Evolutionary conservation across 2,888 invertebrate species (phyloP), one percentile per base, ranked within the genome.

Genomic region (Platycnemis pennipes): DNA sequence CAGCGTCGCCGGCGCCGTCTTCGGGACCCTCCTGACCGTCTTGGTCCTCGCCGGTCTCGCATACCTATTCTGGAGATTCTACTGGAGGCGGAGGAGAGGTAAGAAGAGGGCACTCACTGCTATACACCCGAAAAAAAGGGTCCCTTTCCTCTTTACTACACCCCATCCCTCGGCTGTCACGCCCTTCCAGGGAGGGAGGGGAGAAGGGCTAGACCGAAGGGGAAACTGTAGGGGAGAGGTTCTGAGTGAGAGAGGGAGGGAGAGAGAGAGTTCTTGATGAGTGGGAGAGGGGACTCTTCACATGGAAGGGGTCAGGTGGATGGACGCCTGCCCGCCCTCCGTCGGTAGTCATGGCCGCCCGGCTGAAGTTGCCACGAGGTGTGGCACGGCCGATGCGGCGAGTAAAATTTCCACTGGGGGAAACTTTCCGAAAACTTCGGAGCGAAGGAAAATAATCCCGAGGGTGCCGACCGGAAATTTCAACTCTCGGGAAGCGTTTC

Each of bases 1-100:
- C 95, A 98, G 98, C 96, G 97, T 98, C 95, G 98, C 98, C 94
- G 97, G 98, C 94, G 97, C 98, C 95, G 98, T 98, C 95, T 97
- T 98, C 95, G 97, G 98, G 95, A 98, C 98, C 95, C 97, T 98
- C 96, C 96, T 98, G 95, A 97, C 97, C 95, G 98, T 98, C 95
- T 96, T 97, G 94, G 96, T 98, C 94, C 96, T 98, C 94, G 96
- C 97, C 69, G 97, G 97, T 94, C 96, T 97, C 85, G 97, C 97
- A 94, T 97, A 97, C 96, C 97, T 97, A 96, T 96, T 97, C 95
- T 97, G 97, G 96, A 97, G 97, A 96, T 96, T 97, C 95, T 97
- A 97, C 97, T 97, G 97, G 96, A 97, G 97, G 95, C 97, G 97
- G 95, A 97, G 97, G 95, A 97, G 97, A 97, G 97, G 97, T 97